Base-by-base conservation (phyloP, 2,797 vertebrate genomes). In the Numenius phaeopus region DNA sequence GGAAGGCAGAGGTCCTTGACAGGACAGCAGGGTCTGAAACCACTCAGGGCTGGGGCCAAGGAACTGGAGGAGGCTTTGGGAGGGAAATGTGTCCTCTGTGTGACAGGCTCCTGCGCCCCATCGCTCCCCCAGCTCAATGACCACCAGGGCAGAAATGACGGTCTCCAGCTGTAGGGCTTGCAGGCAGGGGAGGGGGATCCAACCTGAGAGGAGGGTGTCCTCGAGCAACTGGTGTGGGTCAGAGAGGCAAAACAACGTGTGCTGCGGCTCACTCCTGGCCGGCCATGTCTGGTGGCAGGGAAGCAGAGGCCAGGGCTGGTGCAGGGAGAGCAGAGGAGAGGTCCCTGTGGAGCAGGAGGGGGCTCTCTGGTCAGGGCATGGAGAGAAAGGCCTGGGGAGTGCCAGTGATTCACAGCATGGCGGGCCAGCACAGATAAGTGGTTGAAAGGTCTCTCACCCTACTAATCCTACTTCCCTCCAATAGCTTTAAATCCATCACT, bases 401-500 rank as follows among this genome's bases (percentile, higher is more conserved):
- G 70, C 57, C 78, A 49, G 66, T 71, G 91, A 93, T 89, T 92
- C 96, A 91, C 91, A 89, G 76, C 83, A 44, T 49, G 0, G 1
- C 3, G 8, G 69, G 67, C 92, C 94, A 70, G 83, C 88, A 96
- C 72, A 98, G 97, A 97, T 97, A 98, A 96, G 37, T 95, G 94
- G 83, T 89, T 94, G 80, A 97, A 97, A 97, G 94, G 96, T 96
- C 97, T 92, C 79, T 88, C 12, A 5, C 92, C 94, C 94, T 91
- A 78, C 81, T 97, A 97, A 98, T 97, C 97, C 96, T 23, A 7
- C 61, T 96, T 97, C 91, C 94, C 93, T 97, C 95, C 37, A 5
- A 96, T 96, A 95, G 94, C 96, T 97, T 93, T 98, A 97, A 98
- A 98, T 98, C 97, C 90, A 89, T 97, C 97, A 97, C 96, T 98